Evolutionary conservation across 2,797 vertebrate genomes (phyloP).

Genomic region (Gila robusta): DNA sequence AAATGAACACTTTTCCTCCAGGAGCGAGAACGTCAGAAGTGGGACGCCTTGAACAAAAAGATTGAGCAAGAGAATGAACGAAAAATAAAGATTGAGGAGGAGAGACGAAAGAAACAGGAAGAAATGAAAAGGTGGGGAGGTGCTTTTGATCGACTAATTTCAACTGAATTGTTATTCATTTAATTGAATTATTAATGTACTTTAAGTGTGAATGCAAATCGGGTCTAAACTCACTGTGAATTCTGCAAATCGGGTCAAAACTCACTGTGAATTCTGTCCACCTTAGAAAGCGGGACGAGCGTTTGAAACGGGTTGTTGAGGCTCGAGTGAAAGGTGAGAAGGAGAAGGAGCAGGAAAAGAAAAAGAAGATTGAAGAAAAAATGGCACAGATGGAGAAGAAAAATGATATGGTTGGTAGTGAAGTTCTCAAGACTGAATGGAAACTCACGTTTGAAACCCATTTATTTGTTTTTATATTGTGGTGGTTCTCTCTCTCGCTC

Average conservation of each 20-base stretch:
- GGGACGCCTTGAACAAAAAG: constrained; percentile 91
- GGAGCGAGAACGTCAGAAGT: constrained; percentile 88
- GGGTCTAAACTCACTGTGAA: background rate
- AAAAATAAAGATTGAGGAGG: constrained; percentile 92
- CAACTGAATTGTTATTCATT: too few relatives aligned
- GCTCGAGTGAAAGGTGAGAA: constrained; percentile 88
- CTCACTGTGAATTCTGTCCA: background rate
- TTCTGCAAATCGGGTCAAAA: too few relatives aligned
- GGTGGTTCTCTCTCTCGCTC: background rate
- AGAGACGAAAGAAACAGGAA: constrained; percentile 87
- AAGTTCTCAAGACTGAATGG: background rate
- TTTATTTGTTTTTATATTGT: background rate
- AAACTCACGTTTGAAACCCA: background rate
- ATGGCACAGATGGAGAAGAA: constrained; percentile 89
- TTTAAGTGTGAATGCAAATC: constrained; percentile 10
- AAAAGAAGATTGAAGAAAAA: constrained; percentile 91
- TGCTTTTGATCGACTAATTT: background rate
- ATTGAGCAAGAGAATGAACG: constrained; percentile 92
- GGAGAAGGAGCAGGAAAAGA: constrained; percentile 91
- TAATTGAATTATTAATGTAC: background rate
- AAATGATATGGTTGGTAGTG: constrained; percentile 85
- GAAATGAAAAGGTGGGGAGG: constrained; percentile 86
- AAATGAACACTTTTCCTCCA: constrained; percentile 50
- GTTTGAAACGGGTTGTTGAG: constrained; percentile 87
- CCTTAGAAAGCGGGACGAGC: constrained; percentile 90